Percentiles rank a stretch among this genome's conserved stretches.
phyloP scores from a whole-genome alignment of 2,888 invertebrate genomes.

The Volucella zonaria region DNA sequence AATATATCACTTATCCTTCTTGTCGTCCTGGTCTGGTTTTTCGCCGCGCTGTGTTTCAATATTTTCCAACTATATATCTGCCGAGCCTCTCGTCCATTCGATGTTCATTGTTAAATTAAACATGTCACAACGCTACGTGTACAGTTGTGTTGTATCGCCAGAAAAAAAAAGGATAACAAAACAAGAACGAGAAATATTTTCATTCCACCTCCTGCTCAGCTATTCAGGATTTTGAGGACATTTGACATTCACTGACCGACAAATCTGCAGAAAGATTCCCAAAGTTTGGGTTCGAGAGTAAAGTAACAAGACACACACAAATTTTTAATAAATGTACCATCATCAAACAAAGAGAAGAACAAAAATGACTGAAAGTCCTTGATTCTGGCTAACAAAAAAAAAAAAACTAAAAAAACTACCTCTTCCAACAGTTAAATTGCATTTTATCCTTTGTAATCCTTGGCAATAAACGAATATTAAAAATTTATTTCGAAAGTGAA shows the following conservation, averaged over 20 bases:
- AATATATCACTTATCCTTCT: conserved; percentile 39
- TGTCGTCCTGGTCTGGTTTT: conserved; percentile 7
- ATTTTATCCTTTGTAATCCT: conserved; percentile 62
- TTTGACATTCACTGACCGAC: conserved; percentile 37
- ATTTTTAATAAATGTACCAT: conserved; percentile 27
- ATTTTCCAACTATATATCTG: conserved; percentile 56
- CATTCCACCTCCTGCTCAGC: neutral
- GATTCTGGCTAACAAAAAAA: neutral
- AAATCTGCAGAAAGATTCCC: conserved; percentile 6
- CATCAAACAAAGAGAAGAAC: conserved; percentile 19
- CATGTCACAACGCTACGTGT: conserved; percentile 41
- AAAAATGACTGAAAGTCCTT: neutral
- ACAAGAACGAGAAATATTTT: conserved; percentile 9
- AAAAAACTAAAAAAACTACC: neutral
- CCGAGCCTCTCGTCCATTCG: conserved; percentile 18
- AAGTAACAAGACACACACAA: conserved; percentile 5
- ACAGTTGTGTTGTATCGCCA: conserved; percentile 24
- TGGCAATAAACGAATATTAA: conserved; percentile 57
- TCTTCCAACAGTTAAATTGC: conserved; percentile 45
- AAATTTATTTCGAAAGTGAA: conserved; percentile 54
- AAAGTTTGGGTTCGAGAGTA: too few species aligned
- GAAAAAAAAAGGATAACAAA: conserved; percentile 25
- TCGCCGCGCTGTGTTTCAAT: conserved; percentile 54
- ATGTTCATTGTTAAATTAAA: conserved; percentile 71
- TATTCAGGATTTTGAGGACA: neutral